Conservation (phyloP, 2,797 vertebrate species). For the Ctenosaura bakeri region DNA sequence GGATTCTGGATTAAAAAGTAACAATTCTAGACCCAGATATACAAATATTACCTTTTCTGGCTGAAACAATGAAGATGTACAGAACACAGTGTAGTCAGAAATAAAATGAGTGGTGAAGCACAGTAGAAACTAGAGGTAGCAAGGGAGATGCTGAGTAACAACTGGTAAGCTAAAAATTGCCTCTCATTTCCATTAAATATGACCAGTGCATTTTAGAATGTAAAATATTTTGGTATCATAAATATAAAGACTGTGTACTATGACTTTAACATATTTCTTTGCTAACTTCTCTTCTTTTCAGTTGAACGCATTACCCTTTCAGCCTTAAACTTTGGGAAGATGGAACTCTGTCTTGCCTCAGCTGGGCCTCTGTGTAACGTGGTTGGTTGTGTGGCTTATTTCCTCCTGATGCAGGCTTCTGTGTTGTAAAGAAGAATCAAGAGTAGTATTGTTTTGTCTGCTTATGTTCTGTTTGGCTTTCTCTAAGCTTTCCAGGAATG, state of each 20-base stretch:
- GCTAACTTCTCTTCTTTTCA: conserved; percentile 29
- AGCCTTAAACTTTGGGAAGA: conserved; percentile 17
- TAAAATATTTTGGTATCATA: background rate
- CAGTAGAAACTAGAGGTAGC: background rate
- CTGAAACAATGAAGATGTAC: too few relatives aligned
- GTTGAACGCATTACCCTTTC: conserved; percentile 40
- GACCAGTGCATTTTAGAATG: background rate
- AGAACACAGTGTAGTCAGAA: background rate
- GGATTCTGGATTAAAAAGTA: too few relatives aligned
- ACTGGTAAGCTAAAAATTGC: background rate
- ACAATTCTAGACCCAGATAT: background rate
- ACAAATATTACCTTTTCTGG: background rate
- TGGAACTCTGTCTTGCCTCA: accelerated
- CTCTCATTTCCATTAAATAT: background rate
- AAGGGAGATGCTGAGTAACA: background rate
- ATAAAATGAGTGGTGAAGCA: background rate
- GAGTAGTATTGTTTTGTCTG: background rate
- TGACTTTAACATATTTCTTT: conserved; percentile 23
- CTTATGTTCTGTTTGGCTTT: background rate
- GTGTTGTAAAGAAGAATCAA: background rate
- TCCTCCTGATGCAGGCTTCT: accelerated
- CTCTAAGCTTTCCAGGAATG: accelerated
- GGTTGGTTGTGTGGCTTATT: background rate
- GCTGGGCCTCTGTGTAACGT: background rate
- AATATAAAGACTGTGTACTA: background rate